These are phyloP conservation scores for Eremophila alpestris DNA, from an alignment of 2,797 vertebrate species.

Conservation along the genomic window DNA sequence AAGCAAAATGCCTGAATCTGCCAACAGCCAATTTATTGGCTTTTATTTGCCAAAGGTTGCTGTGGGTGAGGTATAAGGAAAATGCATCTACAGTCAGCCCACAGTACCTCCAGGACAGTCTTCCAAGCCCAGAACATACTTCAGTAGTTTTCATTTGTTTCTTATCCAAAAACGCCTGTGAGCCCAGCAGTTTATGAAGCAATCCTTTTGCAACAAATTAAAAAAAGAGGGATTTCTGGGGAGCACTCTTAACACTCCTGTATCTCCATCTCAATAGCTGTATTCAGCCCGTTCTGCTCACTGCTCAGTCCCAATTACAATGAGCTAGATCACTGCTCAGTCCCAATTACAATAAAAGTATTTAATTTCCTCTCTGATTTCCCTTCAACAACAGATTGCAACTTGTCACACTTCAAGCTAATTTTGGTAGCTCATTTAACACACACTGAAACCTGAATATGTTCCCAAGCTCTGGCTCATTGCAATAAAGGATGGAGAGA, in stretches of 20 bases:
- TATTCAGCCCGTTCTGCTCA: conserved; percentile 38
- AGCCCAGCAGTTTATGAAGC: neutral
- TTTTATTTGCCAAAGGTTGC: conserved; percentile 4
- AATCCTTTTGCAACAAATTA: conserved; percentile 11
- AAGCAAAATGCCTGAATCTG: neutral
- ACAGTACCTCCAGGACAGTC: neutral
- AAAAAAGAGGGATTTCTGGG: neutral
- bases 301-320: conserved; percentile 43
- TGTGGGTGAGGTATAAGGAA: neutral
- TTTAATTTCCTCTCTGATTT: conserved; percentile 74
- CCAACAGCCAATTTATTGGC: neutral
- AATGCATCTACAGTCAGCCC: neutral
- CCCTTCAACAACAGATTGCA: conserved; percentile 62
- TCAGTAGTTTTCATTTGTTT: conserved; percentile 3
- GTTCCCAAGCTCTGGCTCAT: conserved; percentile 46
- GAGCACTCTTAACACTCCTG: neutral
- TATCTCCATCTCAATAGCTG: conserved; percentile 22
- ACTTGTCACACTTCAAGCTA: conserved; percentile 54
- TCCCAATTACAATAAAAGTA: conserved; percentile 60
- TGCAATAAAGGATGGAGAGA: conserved; percentile 59
- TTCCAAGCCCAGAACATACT: conserved; percentile 34
- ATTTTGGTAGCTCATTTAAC: conserved; percentile 70
- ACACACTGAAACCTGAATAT: conserved; percentile 57
- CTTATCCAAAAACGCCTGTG: conserved; percentile 20
- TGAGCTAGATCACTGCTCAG: conserved; percentile 14